These are phyloP conservation scores for Labia minor DNA, from an alignment of 2,888 invertebrate genomes.

Conservation along the genomic window DNA sequence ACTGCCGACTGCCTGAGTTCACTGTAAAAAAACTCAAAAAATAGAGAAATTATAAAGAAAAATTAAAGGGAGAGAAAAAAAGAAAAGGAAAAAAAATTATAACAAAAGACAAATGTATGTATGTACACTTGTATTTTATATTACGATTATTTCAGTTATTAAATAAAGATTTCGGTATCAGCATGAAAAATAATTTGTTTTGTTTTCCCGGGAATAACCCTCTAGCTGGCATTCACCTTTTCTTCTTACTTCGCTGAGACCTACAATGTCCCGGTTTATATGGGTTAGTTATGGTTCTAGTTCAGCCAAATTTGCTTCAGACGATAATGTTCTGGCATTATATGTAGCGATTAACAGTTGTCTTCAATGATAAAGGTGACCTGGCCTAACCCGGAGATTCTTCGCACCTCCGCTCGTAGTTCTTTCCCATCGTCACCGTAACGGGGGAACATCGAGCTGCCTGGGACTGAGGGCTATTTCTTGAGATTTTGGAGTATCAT, in stretches of 20 bases:
- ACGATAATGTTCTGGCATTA: not conserved
- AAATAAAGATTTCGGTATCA: no score
- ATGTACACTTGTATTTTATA: no score
- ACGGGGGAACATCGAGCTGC: not conserved
- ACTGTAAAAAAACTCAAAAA: no score
- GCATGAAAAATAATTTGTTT: no score
- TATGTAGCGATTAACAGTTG: not conserved
- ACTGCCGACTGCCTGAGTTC: no score
- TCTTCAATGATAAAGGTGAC: not conserved
- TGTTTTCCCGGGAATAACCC: no score
- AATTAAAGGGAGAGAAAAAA: no score
- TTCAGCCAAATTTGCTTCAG: not conserved
- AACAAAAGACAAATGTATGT: no score
- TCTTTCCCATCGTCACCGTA: not conserved
- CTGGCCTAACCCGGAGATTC: not conserved
- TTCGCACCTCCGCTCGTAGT: not conserved
- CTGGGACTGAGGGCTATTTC: not conserved
- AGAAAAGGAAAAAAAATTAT: no score
- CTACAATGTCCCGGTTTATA: not conserved
- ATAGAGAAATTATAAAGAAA: no score
- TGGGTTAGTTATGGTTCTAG: not conserved
- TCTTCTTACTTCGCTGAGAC: not conserved
- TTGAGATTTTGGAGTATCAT: not conserved
- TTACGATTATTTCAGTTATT: no score
- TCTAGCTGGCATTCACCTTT: not conserved